Percentiles rank a stretch among this genome's conserved stretches.
phyloP scores from a whole-genome alignment of 2,797 vertebrate species.

The Malurus splendens region DNA sequence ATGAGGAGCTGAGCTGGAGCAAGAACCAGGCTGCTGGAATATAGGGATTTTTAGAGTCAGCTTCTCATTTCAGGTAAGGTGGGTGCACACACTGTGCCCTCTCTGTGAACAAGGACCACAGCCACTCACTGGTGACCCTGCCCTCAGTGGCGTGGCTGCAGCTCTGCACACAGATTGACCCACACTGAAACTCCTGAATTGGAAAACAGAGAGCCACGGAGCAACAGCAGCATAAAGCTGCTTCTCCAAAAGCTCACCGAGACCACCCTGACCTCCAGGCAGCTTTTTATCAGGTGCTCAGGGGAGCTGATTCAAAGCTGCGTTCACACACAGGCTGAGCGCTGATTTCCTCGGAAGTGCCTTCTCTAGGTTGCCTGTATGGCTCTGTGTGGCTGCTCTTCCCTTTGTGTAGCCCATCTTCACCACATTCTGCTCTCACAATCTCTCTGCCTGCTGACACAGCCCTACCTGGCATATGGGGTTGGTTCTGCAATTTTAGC shows the following conservation, averaged over 20 bases:
- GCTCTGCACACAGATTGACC: not conserved
- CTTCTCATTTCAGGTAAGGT: not conserved
- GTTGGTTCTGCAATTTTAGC: not conserved
- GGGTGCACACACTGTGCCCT: not conserved
- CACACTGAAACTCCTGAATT: not conserved
- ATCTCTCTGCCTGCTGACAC: not conserved
- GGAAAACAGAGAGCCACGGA: not conserved
- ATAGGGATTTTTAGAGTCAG: not conserved
- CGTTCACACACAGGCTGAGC: not conserved
- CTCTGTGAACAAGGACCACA: not conserved
- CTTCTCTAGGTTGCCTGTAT: not conserved
- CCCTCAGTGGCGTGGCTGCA: not conserved
- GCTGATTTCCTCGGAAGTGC: not conserved
- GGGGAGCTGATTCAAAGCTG: not conserved
- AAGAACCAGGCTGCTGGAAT: not conserved
- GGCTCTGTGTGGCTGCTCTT: not conserved
- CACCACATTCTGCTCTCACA: not conserved
- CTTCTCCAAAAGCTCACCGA: not conserved
- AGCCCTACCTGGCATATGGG: not conserved
- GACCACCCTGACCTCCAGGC: not conserved
- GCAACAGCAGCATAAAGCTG: not conserved
- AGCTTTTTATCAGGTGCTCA: not conserved
- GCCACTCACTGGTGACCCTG: accelerated
- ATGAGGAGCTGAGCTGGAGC: not conserved
- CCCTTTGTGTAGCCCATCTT: not conserved